A percentile compares a stretch with the other conserved stretches of the same genome.
Evolutionary conservation across 2,888 invertebrate genomes (phyloP).

Genomic region (Tiliacea aurago): DNA sequence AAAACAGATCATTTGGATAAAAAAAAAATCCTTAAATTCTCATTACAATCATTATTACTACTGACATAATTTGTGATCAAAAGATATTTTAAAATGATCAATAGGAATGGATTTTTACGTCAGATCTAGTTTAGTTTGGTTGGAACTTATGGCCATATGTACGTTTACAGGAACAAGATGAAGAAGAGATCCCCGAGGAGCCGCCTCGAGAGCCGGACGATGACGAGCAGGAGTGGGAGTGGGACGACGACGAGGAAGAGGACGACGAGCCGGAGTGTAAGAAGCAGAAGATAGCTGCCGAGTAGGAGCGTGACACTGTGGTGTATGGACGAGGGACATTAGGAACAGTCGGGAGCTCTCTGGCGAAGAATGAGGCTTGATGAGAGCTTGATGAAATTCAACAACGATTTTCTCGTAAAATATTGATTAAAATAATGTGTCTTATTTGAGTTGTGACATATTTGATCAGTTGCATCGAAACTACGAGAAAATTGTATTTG

Average conservation of each 20-base stretch:
- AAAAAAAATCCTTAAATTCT: neutral
- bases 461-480: neutral
- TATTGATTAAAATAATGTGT: neutral
- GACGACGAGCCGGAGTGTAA: slow-evolving; percentile 82
- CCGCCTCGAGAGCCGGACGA: slow-evolving; percentile 71
- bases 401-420: neutral
- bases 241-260: slow-evolving; percentile 85
- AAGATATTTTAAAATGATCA: neutral
- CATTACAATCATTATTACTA: neutral
- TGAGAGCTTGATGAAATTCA: neutral
- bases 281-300: slow-evolving; percentile 62
- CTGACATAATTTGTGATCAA: neutral
- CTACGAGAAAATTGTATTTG: neutral
- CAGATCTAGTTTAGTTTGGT: neutral
- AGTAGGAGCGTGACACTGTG: slow-evolving; percentile 23
- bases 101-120: neutral
- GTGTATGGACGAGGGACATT: no score
- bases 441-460: neutral
- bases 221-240: slow-evolving; percentile 84
- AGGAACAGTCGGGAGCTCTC: neutral
- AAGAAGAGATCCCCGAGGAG: slow-evolving; percentile 73
- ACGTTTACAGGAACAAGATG: slow-evolving; percentile 69
- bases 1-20: no score
- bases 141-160: neutral
- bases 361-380: neutral